Evolutionary conservation across 2,113 vertebrate genomes (phyloP), one percentile per base, ranked within the genome.

Genomic region (Sander vitreus): DNA sequence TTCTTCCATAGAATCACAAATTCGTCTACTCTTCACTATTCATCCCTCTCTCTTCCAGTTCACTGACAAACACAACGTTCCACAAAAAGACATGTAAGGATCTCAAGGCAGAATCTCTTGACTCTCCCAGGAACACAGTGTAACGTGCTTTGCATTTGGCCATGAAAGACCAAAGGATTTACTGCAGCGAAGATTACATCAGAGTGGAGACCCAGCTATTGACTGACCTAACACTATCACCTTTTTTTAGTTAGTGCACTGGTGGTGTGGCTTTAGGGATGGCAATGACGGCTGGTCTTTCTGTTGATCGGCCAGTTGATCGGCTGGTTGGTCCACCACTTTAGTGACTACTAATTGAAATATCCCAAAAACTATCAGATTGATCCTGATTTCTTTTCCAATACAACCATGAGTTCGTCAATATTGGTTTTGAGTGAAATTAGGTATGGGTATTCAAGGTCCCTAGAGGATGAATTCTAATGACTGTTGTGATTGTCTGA

Each of bases 41-140:
- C 84, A 71, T 33, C 25, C 58, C n/a, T 59, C 45, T n/a, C 33
- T 27, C 19, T 66, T 73, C 74, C 63, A 73, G 30, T 82, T 78
- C 54, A 62, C 36, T 80, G 25, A 71, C 39, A 81, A 73, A 74
- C 59, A 53, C 21, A 47, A 63, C 39, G 55, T 76, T 84, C 21
- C 51, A 75, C 73, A 82, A 75, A 66, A 45, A 58, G 73, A 84
- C 74, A 86, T 84, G 71, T 70, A 57, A 73, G 23, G 47, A 70
- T 80, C 76, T 80, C 0, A 11, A 76, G 73, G 78, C 33, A 30
- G 25, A 74, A 65, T 80, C 74, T 73, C 25, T 74, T 14, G 23
- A 75, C 68, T 78, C n/a, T 73, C 16, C 19, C 54, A 45, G 48
- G 84, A 81, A 77, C 84, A 80, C 51, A 63, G 54, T 39, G 73